These are phyloP conservation scores for Aldrovandia affinis DNA, from an alignment of 2,797 vertebrate genomes.

Conservation along the genomic window DNA sequence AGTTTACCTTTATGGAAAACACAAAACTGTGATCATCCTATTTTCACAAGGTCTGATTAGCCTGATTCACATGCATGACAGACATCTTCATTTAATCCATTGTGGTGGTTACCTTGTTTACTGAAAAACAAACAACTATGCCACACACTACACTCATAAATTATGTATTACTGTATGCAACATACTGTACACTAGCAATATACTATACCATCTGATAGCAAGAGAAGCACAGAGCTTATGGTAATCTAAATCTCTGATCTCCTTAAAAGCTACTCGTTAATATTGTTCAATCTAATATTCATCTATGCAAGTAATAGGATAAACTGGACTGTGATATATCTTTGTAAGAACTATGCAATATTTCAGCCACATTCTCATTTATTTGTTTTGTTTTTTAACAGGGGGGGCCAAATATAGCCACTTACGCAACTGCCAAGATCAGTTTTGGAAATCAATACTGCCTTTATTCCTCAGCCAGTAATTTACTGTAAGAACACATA, in stretches of 20 bases:
- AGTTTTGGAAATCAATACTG: background rate
- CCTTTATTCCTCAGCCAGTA: background rate
- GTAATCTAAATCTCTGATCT: background rate
- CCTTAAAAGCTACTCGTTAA: background rate
- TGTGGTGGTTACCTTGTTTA: background rate
- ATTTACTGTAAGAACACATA: background rate
- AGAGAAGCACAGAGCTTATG: background rate
- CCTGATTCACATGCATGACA: background rate
- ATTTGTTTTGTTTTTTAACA: background rate
- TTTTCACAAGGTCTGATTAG: constrained; percentile 5
- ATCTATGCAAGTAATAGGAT: background rate
- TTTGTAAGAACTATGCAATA: background rate
- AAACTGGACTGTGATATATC: background rate
- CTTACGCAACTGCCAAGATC: background rate
- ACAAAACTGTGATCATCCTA: background rate
- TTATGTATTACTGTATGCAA: background rate
- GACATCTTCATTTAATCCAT: background rate
- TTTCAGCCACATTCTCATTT: background rate
- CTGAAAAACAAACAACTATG: background rate
- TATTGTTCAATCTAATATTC: background rate
- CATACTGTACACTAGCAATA: background rate
- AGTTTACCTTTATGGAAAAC: constrained; percentile 1
- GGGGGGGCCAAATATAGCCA: background rate
- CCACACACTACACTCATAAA: background rate
- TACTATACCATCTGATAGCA: too few species aligned